phyloP scores from a whole-genome alignment of 2,797 vertebrate genomes.

The Bothrops alternatus region DNA sequence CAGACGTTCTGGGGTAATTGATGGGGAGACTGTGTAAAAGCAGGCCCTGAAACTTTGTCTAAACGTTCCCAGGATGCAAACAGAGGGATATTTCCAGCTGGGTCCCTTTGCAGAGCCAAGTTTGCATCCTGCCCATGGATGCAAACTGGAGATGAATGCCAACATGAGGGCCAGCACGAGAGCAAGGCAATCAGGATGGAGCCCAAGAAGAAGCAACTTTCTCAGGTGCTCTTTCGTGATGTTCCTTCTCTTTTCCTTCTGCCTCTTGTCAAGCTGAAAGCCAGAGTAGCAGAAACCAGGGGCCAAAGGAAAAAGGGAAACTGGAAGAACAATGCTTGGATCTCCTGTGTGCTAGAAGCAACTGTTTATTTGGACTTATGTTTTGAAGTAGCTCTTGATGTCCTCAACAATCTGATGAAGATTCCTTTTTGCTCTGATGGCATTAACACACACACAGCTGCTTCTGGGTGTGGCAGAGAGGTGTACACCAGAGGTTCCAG shows the following conservation, averaged over 20 bases:
- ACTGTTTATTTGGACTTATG: not conserved
- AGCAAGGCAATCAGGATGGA: not conserved
- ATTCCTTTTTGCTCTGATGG: not conserved
- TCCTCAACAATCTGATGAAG: not conserved
- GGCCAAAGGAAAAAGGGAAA: too few relatives aligned
- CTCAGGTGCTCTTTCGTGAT: not conserved
- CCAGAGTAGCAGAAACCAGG: not conserved
- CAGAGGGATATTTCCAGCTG: not conserved
- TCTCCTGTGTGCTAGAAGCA: not conserved
- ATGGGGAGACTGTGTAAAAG: not conserved
- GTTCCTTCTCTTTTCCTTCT: too few relatives aligned
- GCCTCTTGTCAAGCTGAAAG: not conserved
- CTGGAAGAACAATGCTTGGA: not conserved
- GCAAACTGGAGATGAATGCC: too few relatives aligned
- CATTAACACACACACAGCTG: not conserved
- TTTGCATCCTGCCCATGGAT: not conserved
- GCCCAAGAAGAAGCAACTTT: not conserved
- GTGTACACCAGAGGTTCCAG: not conserved
- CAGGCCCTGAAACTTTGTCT: not conserved
- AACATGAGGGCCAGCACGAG: not conserved
- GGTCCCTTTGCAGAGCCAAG: not conserved
- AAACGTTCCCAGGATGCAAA: not conserved
- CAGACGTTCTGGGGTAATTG: not conserved
- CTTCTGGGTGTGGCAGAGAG: not conserved
- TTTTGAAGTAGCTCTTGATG: not conserved